phyloP scores from a whole-genome alignment of 1,140 invertebrate genomes.

The Drosophila ogumai region DNA sequence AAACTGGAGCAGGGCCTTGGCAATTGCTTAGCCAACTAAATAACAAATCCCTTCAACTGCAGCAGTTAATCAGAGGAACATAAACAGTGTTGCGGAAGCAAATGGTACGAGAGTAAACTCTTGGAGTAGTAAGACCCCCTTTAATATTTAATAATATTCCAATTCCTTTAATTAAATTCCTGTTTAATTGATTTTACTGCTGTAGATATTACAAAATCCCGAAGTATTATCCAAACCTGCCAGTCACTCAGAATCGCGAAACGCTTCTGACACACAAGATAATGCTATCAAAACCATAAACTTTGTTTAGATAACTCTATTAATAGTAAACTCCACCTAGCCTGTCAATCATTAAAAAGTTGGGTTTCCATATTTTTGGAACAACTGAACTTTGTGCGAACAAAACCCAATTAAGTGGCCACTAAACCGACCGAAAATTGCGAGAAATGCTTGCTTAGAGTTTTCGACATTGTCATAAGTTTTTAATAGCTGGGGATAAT shows the following conservation, averaged over 20 bases:
- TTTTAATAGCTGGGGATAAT: slow-evolving; percentile 59
- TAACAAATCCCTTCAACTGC: slow-evolving; percentile 13
- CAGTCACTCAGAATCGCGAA: background rate
- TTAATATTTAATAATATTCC: too few relatives aligned
- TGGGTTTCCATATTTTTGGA: slow-evolving; percentile 4
- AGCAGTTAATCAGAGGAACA: slow-evolving; percentile 14
- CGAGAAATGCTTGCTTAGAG: slow-evolving; percentile 48
- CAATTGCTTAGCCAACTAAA: slow-evolving; percentile 2
- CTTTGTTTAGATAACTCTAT: slow-evolving; percentile 1
- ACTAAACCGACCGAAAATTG: slow-evolving; percentile 21
- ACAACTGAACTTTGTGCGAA: slow-evolving; percentile 22
- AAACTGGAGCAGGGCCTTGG: slow-evolving; percentile 36
- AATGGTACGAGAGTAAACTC: too few relatives aligned
- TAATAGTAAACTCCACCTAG: background rate
- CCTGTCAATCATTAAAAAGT: slow-evolving; percentile 31
- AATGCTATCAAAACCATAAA: slow-evolving; percentile 8
- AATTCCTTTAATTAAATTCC: too few relatives aligned
- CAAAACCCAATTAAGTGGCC: slow-evolving; percentile 43
- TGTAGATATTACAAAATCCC: too few relatives aligned
- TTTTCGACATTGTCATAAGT: slow-evolving; percentile 64
- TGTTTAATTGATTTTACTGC: too few relatives aligned
- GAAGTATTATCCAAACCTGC: background rate
- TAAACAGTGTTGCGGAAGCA: background rate
- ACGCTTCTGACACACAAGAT: background rate
- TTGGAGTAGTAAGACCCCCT: too few relatives aligned